Evolutionary conservation across 2,113 vertebrate genomes (phyloP).

Genomic region (Chrysemys picta): DNA sequence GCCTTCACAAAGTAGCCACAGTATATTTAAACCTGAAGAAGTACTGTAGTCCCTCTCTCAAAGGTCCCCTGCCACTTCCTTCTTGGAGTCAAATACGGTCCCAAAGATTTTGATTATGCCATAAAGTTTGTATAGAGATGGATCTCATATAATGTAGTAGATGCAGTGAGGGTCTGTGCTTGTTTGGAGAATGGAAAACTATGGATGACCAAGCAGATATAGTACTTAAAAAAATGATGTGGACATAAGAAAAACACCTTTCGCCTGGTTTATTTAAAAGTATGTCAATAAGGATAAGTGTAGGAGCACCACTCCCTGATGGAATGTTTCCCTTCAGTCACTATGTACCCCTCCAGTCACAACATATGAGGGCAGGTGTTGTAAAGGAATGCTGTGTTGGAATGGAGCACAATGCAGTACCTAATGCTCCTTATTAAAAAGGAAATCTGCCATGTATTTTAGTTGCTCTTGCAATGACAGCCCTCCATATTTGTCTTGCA

Average conservation of each 20-base stretch:
- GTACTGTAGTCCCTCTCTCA: neutral
- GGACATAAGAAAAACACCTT: neutral
- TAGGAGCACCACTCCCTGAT: neutral
- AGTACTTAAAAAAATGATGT: neutral
- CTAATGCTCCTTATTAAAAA: neutral
- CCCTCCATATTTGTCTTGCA: neutral
- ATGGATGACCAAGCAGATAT: neutral
- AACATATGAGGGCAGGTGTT: accelerated
- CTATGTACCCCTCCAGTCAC: neutral
- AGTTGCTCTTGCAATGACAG: neutral
- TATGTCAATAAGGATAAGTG: neutral
- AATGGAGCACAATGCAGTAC: neutral
- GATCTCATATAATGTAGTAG: neutral
- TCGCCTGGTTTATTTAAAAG: neutral
- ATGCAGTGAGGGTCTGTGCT: neutral
- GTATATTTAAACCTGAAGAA: neutral
- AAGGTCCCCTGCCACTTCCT: neutral
- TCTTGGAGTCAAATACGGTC: neutral
- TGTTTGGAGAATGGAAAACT: neutral
- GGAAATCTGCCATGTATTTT: neutral
- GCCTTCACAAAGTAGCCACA: neutral
- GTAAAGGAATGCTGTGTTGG: accelerated
- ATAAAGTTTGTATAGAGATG: neutral
- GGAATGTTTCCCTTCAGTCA: neutral
- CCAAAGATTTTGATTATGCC: accelerated